Evolutionary conservation across 1,140 invertebrate species (phyloP), one percentile per base, ranked within the genome.

Genomic region (Ditylenchus dipsaci): DNA sequence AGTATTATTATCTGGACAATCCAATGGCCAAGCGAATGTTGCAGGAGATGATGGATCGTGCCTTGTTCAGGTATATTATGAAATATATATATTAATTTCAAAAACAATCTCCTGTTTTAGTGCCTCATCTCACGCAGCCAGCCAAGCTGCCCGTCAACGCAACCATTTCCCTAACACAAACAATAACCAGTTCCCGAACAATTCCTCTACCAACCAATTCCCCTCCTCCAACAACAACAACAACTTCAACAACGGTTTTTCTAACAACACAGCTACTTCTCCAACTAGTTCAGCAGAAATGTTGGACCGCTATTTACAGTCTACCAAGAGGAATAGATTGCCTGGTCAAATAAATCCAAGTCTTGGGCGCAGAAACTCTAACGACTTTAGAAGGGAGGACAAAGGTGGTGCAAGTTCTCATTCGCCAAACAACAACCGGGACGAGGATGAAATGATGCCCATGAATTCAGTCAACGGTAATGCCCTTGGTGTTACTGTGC

Each of bases 1-100:
- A 79, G 68, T 79, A 79, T 57, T 59, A 69, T n/a, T 80, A 80
- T 63, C 61, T 81, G 26, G 80, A 80, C 62, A 81, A 80, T 68
- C 43, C 70, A 30, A 65, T 64, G 8, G 80, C 81, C 11, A 83
- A 80, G 49, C 57, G 73, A n/a, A 49, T 70, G 49, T 68, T 80
- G 23, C 80, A 80, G 65, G 58, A 63, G 33, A 72, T 80, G 69
- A 81, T 81, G 57, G 78, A 80, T 57, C 63, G 71, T 15, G 75
- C 78, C 8, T 63, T 80, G 47, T 64, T 72, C 15, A 62, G 59
- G 33, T 38, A 38, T 38, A 5, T 38, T 38, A 11, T 38, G 11
- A 11, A 3, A 38, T 5, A 38, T 38, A 38, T 38, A 38, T 38
- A 38, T 5, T 38, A 38, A 3, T 38, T 5, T 5, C 33, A 5